These are phyloP conservation scores for Meloidogyne exigua DNA, from an alignment of 1,140 invertebrate genomes.

Conservation along the genomic window DNA sequence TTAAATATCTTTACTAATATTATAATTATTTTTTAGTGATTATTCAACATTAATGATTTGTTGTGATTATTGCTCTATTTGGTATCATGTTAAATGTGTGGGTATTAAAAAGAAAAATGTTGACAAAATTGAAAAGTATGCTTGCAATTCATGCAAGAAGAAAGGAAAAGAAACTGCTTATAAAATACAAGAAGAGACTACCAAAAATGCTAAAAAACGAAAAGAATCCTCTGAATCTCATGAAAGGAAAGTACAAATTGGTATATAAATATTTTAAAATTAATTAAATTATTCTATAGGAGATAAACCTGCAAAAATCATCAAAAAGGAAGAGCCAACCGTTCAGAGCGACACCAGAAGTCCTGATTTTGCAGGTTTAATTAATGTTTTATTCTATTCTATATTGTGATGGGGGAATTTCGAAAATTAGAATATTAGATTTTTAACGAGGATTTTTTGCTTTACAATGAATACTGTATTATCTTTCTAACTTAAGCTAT, in stretches of 20 bases:
- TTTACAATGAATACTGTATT: no score
- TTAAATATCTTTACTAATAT: background rate
- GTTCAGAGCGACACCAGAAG: background rate
- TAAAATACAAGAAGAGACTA: constrained; percentile 15
- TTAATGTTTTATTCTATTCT: background rate
- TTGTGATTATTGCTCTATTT: constrained; percentile 24
- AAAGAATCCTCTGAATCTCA: background rate
- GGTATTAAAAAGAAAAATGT: constrained; percentile 8
- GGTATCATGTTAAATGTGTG: constrained; percentile 24
- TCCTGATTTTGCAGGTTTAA: background rate
- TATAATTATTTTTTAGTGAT: constrained; percentile 3
- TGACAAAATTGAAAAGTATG: constrained; percentile 26
- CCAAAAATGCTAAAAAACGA: background rate
- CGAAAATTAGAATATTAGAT: no score
- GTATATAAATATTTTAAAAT: background rate
- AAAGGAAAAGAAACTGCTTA: constrained; percentile 14
- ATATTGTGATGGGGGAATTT: no score
- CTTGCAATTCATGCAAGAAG: constrained; percentile 12
- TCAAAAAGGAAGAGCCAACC: background rate
- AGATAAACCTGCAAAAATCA: background rate
- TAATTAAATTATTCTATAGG: background rate
- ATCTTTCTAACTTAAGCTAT: no score
- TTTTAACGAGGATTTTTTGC: no score
- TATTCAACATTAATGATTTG: constrained; percentile 31
- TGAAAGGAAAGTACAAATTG: background rate